Evolutionary conservation across 2,113 vertebrate genomes (phyloP), one percentile per base, ranked within the genome.

Genomic region (Aviceda subcristata): DNA sequence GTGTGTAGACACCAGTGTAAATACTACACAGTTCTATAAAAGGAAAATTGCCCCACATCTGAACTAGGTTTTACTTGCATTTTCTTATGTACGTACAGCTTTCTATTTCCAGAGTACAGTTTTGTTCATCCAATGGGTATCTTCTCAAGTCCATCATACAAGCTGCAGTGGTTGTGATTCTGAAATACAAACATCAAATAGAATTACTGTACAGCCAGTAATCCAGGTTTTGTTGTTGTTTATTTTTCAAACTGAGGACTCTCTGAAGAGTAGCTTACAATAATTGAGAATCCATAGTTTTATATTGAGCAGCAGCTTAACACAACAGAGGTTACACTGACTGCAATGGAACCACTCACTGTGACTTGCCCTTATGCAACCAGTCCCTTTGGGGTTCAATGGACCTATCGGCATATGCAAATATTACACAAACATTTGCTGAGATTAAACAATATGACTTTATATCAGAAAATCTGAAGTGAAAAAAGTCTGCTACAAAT

Each of bases 121-220:
- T 99, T 90, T 98, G 98, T 67, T 98, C 98, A n/a, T 98, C 99
- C 98, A 99, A 95, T 1, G 99, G 99, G 93, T 99, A 99, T 92
- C 99, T 98, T 97, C 99, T 98, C 96, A 99, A 98, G 93, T 99
- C 99, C 99, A 99, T 99, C 99, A 99, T 99, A 93, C 99, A 99
- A 29, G 99, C 99, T 29, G 99, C 99, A 8, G 99, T 99, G 4
- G 99, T 99, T 39, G 99, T 99, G 98, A 99, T 99, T 98, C 99
- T 99, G 97, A 93, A 98, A 97, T 4, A 84, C 50, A 98, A 55
- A 71, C 36, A 91, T 24, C 60, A 84, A 53, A 64, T 8, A 39
- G 16, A 72, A 50, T 91, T 62, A 72, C 13, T 7, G 20, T 38
- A 88, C 6, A 77, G 45, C 20, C 46, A 91, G 72, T 45, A 53